Percentiles rank a stretch among this genome's conserved stretches.
These are phyloP conservation scores for Piaya cayana DNA, from an alignment of 2,113 vertebrate species.

Conservation along the genomic window DNA sequence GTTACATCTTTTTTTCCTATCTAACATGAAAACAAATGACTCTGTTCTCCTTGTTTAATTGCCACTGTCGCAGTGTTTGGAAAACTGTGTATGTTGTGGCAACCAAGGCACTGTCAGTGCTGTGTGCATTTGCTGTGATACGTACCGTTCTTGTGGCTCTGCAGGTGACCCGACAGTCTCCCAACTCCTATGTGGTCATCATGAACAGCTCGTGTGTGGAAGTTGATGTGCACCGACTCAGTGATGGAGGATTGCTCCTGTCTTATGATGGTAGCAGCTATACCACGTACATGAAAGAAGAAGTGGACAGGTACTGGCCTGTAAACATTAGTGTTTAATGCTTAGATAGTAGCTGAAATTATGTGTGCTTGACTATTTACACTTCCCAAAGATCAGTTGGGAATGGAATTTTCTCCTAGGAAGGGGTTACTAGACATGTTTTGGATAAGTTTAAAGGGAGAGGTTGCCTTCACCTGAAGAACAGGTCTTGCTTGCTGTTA, in stretches of 20 bases:
- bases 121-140: neutral
- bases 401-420: neutral
- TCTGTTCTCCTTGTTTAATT: neutral
- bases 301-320: conserved; percentile 89
- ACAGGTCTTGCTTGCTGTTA: neutral
- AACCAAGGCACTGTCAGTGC: fast-evolving
- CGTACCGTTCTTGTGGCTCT: neutral
- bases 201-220: conserved; percentile 92
- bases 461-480: neutral
- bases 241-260: conserved; percentile 92
- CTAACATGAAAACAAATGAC: neutral
- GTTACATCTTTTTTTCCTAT: neutral
- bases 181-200: conserved; percentile 96
- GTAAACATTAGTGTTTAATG: neutral
- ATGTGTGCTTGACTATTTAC: neutral
- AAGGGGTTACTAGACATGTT: fast-evolving
- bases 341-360: neutral
- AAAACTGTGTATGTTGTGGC: neutral
- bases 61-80: neutral
- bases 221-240: conserved; percentile 94
- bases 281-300: conserved; percentile 99
- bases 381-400: neutral
- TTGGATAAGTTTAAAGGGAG: neutral
- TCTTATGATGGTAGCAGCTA: conserved; percentile 98
- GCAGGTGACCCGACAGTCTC: conserved; percentile 94